A percentile compares a stretch with the other conserved stretches of the same genome.
These are phyloP conservation scores for Uromys caudimaculatus DNA, from an alignment of 2,797 vertebrate genomes.

Conservation along the genomic window DNA sequence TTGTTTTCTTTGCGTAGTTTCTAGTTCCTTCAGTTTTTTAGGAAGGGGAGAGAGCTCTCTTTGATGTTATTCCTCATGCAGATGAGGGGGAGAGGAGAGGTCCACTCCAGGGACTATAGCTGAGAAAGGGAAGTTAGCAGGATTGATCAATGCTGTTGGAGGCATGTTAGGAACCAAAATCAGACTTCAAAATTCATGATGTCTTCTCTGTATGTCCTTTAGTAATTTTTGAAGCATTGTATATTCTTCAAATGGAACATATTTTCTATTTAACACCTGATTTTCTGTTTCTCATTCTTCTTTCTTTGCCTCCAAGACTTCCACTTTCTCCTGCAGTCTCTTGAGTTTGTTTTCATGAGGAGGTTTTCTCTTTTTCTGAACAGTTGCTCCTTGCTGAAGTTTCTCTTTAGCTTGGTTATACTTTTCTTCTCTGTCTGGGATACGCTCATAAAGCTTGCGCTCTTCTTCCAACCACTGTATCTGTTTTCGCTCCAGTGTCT, in stretches of 20 bases:
- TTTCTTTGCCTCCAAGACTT: constrained; percentile 93
- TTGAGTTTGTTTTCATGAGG: constrained; percentile 93
- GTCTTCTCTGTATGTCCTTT: constrained; percentile 92
- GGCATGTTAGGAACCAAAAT: constrained; percentile 88
- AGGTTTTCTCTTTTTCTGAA: constrained; percentile 95
- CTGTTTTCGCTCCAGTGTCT: constrained; percentile 89
- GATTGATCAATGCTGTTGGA: background rate
- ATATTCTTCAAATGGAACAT: constrained; percentile 90
- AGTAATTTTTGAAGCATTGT: constrained; percentile 88
- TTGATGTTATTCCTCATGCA: no score
- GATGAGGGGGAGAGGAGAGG: no score
- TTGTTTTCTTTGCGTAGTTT: no score
- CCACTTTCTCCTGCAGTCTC: constrained; percentile 92
- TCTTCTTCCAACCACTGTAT: constrained; percentile 94
- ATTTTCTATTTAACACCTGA: constrained; percentile 89
- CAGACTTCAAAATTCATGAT: constrained; percentile 92
- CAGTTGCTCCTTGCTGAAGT: constrained; percentile 91
- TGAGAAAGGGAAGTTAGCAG: no score
- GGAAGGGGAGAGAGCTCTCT: no score
- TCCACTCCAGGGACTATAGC: no score
- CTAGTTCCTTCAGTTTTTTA: no score
- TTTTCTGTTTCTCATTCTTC: constrained; percentile 94
- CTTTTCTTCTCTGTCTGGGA: constrained; percentile 91
- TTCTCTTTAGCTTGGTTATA: constrained; percentile 90
- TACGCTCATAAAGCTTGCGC: constrained; percentile 90